Conservation (phyloP, 1,140 invertebrate genomes). For the Carcinoscorpius rotundicauda region DNA sequence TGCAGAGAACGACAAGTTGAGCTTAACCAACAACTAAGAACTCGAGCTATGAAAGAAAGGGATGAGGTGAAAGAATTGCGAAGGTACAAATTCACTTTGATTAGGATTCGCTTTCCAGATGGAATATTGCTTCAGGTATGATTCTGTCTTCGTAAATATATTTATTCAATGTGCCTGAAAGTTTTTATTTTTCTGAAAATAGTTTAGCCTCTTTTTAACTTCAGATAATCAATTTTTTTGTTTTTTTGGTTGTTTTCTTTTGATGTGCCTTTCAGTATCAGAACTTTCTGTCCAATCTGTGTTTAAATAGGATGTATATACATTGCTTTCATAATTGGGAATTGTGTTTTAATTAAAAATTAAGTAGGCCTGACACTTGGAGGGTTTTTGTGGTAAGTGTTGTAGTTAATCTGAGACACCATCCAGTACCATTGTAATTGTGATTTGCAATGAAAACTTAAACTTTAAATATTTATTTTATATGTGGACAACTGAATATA, state of each 20-base stretch:
- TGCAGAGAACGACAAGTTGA: conserved; percentile 50
- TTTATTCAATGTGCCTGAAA: too few species aligned
- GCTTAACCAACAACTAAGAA: conserved; percentile 63
- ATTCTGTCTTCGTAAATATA: too few species aligned
- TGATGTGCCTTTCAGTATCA: background rate
- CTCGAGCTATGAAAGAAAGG: conserved; percentile 84
- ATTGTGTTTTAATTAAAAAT: too few species aligned
- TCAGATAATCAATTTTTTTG: background rate
- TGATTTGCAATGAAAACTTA: too few species aligned
- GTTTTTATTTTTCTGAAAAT: too few species aligned
- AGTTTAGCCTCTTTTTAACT: too few species aligned
- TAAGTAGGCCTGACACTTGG: too few species aligned
- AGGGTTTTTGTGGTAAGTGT: too few species aligned
- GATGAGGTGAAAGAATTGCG: conserved; percentile 61
- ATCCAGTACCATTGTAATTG: too few species aligned
- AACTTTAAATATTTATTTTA: too few species aligned
- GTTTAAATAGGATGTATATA: background rate
- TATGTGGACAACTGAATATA: too few species aligned
- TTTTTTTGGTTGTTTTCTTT: conserved; percentile 2
- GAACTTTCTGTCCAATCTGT: background rate
- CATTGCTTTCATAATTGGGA: background rate
- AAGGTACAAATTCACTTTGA: conserved; percentile 66
- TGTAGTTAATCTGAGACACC: too few species aligned
- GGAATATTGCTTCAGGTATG: conserved; percentile 61
- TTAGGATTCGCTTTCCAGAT: conserved; percentile 77